phyloP scores from a whole-genome alignment of 1,140 invertebrate genomes.

The Pemphigus obesinymphae region DNA sequence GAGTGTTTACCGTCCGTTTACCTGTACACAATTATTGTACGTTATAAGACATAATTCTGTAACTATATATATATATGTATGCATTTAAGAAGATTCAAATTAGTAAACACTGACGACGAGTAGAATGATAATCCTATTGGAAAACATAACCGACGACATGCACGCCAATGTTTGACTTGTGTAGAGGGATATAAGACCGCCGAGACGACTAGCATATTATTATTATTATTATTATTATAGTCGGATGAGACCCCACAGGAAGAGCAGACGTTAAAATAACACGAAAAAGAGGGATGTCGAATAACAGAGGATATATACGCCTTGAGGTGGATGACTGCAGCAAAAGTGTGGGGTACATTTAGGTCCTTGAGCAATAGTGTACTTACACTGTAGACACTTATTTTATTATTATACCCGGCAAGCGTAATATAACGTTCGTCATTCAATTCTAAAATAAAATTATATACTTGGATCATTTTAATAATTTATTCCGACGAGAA shows the following conservation, averaged over 20 bases:
- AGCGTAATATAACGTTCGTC: background rate
- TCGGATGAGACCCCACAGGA: background rate
- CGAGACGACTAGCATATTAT: background rate
- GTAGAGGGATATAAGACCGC: background rate
- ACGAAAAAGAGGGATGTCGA: background rate
- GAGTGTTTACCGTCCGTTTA: too few species aligned
- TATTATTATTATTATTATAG: background rate
- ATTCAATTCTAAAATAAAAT: background rate
- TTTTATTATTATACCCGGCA: conserved; percentile 2
- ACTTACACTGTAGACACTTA: background rate
- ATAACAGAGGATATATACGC: background rate
- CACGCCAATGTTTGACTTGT: background rate
- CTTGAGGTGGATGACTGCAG: background rate
- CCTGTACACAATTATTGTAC: too few species aligned
- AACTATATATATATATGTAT: too few species aligned
- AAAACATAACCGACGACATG: conserved; percentile 7
- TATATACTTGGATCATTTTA: background rate
- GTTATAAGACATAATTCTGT: too few species aligned
- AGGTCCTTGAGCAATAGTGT: conserved; percentile 1
- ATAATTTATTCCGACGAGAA: background rate
- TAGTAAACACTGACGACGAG: background rate
- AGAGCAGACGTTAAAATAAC: conserved; percentile 27
- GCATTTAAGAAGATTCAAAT: conserved; percentile 21
- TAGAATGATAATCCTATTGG: conserved; percentile 5
- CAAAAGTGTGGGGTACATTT: background rate